phyloP scores from a whole-genome alignment of 1,140 invertebrate genomes.

The Formica exsecta region DNA sequence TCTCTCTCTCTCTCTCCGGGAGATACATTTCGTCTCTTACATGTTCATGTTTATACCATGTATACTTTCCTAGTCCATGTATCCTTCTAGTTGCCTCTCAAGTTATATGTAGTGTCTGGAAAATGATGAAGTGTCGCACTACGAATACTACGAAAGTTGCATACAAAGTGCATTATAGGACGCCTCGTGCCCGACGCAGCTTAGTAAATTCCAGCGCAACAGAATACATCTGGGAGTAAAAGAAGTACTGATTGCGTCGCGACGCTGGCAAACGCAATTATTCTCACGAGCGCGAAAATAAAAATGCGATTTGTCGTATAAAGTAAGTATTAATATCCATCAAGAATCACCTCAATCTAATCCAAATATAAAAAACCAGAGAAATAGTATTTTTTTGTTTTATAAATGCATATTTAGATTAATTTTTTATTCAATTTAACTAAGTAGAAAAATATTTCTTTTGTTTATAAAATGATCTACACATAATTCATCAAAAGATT shows the following conservation, averaged over 20 bases:
- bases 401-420: not conserved
- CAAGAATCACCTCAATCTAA: not conserved
- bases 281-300: constrained; percentile 26
- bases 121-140: constrained; percentile 68
- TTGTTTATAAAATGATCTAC: not conserved
- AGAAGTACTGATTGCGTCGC: constrained; percentile 62
- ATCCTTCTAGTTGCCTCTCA: constrained; percentile 36
- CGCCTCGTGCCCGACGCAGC: constrained; percentile 46
- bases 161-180: constrained; percentile 68
- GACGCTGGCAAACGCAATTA: constrained; percentile 59
- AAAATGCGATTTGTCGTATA: constrained; percentile 2
- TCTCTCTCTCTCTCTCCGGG: not conserved
- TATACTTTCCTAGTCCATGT: constrained; percentile 42
- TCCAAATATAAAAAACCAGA: not conserved
- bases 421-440: not conserved
- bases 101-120: constrained; percentile 44
- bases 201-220: constrained; percentile 67
- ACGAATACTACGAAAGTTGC: constrained; percentile 62
- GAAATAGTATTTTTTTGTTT: not conserved
- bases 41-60: constrained; percentile 40
- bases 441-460: not conserved
- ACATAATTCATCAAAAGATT: not conserved
- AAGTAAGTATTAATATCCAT: constrained; percentile 21
- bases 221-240: constrained; percentile 59
- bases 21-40: constrained; percentile 21